Base-by-base conservation (phyloP, 2,888 invertebrate species). In the Bombylius major region DNA sequence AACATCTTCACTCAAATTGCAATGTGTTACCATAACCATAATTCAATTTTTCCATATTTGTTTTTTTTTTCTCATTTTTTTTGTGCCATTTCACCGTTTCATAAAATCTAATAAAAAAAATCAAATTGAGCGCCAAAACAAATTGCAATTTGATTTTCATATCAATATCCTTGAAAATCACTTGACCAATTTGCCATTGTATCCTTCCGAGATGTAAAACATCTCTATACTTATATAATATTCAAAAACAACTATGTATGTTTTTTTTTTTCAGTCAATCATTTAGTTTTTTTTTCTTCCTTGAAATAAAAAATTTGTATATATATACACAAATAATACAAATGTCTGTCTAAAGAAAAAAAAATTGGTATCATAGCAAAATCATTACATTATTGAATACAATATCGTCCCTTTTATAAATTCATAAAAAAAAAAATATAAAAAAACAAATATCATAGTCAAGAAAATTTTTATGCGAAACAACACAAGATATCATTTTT, bases 161-260 rank as follows among this genome's bases (percentile, higher is more conserved):
- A 58, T 58, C 58, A 58, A 58, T 58, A 58, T 58, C 56, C 39
- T 23, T 54, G 56, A 51, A 56, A 58, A 58, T 58, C 58, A 58
- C 58, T 58, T 58, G 58, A 58, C 58, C 58, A 58, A 58, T 58
- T 58, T 58, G 54, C 52, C 53, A 54, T 44, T 46, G 33, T 49
- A 55, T 53, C 55, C 51, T 33, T 44, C 42, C 33, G 33, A 55
- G 47, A 47, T 51, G 49, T 52, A 44, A 34, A 54, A 50, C 54
- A 49, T 45, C 54, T 32, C 53, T 48, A 42, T 32, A 54, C 42
- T 42, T 54, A 32, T 23, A 23, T 23, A 23, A 23, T 23, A 23
- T 23, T 23, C 23, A 2, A 23, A 23, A 2, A 23, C 23, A 23
- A 23, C n/a, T n/a, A n/a, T n/a, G 48, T 34, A 23, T 23, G 1